Evolutionary conservation across 2,888 invertebrate genomes (phyloP).

Genomic region (Scaptomyza caliginosa): DNA sequence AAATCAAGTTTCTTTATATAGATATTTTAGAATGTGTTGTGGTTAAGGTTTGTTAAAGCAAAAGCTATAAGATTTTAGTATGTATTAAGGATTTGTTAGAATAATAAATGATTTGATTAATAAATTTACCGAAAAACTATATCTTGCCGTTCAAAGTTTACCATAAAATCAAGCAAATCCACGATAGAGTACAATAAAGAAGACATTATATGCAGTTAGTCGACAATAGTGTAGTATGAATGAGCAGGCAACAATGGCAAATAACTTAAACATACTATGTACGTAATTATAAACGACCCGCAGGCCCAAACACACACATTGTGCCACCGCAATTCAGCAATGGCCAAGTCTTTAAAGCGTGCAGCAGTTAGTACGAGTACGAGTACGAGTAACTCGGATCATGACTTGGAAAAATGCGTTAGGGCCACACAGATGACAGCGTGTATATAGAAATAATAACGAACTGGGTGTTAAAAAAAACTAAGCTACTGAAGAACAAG

Average conservation of each 20-base stretch:
- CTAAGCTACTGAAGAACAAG: constrained; percentile 61
- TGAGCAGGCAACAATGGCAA: constrained; percentile 29
- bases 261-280: constrained; percentile 62
- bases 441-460: constrained; percentile 64
- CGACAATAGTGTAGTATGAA: constrained; percentile 48
- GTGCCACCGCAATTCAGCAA: not conserved
- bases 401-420: constrained; percentile 62
- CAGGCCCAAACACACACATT: constrained; percentile 3
- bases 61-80: no score
- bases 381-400: constrained; percentile 33
- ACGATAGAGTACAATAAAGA: constrained; percentile 16
- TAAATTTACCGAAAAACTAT: no score
- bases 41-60: no score
- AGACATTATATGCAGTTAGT: constrained; percentile 54
- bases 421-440: constrained; percentile 55
- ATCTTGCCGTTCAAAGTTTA: not conserved
- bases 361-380: constrained; percentile 25
- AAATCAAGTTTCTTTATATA: not conserved
- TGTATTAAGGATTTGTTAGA: no score
- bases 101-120: no score
- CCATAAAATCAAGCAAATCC: no score
- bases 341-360: constrained; percentile 6
- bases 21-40: not conserved
- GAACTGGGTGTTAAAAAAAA: constrained; percentile 43
- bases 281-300: constrained; percentile 57